phyloP scores from a whole-genome alignment of 2,888 invertebrate genomes.

The Eurois occulta region DNA sequence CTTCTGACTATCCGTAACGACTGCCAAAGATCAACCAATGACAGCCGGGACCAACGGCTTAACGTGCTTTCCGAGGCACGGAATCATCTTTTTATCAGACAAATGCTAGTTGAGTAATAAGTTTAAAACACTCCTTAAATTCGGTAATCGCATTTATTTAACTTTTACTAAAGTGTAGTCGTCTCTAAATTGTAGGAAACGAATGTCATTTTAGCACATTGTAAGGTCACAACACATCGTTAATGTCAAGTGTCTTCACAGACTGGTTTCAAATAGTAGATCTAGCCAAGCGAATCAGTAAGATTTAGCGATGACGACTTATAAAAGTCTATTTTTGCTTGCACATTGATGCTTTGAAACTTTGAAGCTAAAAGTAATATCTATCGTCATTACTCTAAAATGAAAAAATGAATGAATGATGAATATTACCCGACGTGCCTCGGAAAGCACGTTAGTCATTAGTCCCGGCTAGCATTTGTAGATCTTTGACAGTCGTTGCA shows the following conservation, averaged over 20 bases:
- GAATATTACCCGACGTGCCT: not conserved
- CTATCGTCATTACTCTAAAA: not conserved
- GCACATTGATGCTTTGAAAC: not conserved
- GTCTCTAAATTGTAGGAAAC: conserved; percentile 34
- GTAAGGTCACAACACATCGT: conserved; percentile 47
- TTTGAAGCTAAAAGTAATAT: not conserved
- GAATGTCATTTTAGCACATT: conserved; percentile 42
- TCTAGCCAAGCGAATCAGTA: not conserved
- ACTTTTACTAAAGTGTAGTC: not conserved
- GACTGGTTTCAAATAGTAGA: conserved; percentile 33
- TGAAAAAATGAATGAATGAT: no score
- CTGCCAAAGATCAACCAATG: no score
- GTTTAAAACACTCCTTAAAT: not conserved
- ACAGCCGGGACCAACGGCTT: no score
- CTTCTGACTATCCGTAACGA: no score
- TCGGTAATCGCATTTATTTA: not conserved
- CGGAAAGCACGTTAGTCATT: not conserved
- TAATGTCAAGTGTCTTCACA: conserved; percentile 47
- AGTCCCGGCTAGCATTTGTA: not conserved
- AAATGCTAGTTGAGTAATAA: not conserved
- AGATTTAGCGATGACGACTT: conserved; percentile 28
- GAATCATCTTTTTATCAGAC: no score
- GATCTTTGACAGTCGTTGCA: not conserved
- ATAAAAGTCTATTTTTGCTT: not conserved
- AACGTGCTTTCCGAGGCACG: no score